Evolutionary conservation across 1,140 invertebrate genomes (phyloP).

Genomic region (Zaprionus tsacasi): DNA sequence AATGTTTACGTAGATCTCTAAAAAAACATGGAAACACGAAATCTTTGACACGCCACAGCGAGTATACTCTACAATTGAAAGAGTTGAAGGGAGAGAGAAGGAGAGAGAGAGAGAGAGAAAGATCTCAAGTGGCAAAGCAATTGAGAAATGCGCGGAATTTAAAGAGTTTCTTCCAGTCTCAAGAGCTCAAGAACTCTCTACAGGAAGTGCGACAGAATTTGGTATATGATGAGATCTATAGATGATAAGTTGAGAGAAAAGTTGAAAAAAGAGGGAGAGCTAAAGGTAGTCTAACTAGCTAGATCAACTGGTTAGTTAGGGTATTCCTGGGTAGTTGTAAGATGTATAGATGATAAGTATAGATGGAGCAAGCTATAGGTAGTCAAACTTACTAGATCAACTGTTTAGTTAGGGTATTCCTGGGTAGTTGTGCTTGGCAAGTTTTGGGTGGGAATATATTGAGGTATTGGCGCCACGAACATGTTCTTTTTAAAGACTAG

Average conservation of each 20-base stretch:
- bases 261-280: too few relatives aligned
- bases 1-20: conserved; percentile 28
- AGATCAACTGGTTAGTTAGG: too few relatives aligned
- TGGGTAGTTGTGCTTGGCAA: conserved; percentile 2
- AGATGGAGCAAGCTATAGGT: too few relatives aligned
- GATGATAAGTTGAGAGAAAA: neutral
- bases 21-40: conserved; percentile 7
- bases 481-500: conserved; percentile 70
- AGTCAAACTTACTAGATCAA: neutral
- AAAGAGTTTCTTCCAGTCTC: neutral
- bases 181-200: neutral
- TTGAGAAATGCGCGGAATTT: neutral
- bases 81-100: neutral
- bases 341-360: neutral
- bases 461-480: conserved; percentile 59
- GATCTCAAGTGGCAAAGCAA: neutral
- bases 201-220: neutral
- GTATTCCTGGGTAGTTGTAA: neutral
- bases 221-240: neutral
- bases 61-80: conserved; percentile 20
- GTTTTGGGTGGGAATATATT: conserved; percentile 1
- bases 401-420: conserved; percentile 13
- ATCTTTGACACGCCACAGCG: conserved; percentile 21
- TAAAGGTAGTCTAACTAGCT: too few relatives aligned
- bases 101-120: neutral